Percentiles rank a stretch among this genome's conserved stretches.
These are phyloP conservation scores for Phalangium opilio DNA, from an alignment of 2,888 invertebrate species.

Conservation along the genomic window DNA sequence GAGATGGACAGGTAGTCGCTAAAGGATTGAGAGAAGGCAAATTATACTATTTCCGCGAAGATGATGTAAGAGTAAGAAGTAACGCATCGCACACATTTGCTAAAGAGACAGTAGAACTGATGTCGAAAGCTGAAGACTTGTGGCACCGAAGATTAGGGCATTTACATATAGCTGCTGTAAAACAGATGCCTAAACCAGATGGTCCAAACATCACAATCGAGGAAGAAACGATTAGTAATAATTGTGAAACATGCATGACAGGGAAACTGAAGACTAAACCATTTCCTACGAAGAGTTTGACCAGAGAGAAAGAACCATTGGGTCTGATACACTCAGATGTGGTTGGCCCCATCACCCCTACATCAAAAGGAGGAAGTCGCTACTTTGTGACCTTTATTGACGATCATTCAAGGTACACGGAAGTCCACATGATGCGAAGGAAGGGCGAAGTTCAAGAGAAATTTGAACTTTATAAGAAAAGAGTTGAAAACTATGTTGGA, in stretches of 20 bases:
- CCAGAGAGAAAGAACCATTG: neutral
- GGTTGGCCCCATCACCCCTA: neutral
- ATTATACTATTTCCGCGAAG: no score
- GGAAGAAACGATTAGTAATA: neutral
- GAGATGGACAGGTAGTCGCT: no score
- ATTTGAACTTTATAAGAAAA: neutral
- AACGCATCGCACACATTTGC: no score
- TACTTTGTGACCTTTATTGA: conserved; percentile 7
- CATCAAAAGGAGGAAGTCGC: neutral
- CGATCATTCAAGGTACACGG: conserved; percentile 2
- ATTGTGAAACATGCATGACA: neutral
- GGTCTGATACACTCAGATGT: neutral
- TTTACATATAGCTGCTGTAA: no score
- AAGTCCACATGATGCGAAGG: conserved; percentile 4
- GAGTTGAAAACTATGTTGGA: neutral
- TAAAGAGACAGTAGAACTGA: no score
- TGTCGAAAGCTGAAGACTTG: no score
- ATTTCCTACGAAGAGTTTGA: neutral
- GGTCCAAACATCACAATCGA: no score
- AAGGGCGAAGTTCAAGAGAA: neutral
- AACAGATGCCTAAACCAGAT: no score
- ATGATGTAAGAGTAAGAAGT: no score
- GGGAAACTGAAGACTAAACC: neutral
- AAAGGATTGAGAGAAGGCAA: no score
- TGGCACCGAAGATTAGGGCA: no score